These are phyloP conservation scores for Nylanderia fulva DNA, from an alignment of 1,140 invertebrate genomes.

Conservation along the genomic window DNA sequence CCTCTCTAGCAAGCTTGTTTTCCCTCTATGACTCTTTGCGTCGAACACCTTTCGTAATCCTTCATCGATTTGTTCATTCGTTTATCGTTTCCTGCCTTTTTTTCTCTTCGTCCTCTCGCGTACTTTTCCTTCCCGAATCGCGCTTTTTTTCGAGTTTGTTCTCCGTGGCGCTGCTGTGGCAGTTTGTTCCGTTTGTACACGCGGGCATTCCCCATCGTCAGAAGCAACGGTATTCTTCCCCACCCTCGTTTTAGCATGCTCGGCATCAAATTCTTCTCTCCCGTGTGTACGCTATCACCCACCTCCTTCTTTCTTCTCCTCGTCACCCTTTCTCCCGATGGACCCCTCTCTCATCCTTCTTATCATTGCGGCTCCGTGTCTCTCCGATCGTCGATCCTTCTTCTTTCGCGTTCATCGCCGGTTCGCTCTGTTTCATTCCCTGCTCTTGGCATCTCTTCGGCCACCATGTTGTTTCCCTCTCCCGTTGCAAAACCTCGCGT, in stretches of 20 bases:
- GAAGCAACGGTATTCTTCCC: constrained; percentile 83
- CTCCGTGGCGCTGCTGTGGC: constrained; percentile 46
- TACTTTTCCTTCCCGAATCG: constrained; percentile 20
- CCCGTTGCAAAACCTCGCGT: constrained; percentile 12
- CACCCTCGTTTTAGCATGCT: constrained; percentile 60
- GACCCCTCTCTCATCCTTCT: constrained; percentile 19
- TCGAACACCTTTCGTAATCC: constrained; percentile 39
- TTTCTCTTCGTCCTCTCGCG: constrained; percentile 52
- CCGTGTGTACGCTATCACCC: constrained; percentile 49
- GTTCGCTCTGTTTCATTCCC: constrained; percentile 33
- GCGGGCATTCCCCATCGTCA: constrained; percentile 83
- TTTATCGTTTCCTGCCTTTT: constrained; percentile 72
- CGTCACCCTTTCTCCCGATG: constrained; percentile 40
- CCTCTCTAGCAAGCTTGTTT: constrained; percentile 46
- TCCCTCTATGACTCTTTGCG: constrained; percentile 38
- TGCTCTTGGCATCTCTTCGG: not conserved
- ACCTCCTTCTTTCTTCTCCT: constrained; percentile 45
- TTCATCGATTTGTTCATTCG: constrained; percentile 52
- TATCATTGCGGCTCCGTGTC: not conserved
- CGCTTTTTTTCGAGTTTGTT: no score
- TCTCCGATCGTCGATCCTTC: constrained; percentile 25
- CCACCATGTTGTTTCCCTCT: not conserved
- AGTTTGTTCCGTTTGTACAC: constrained; percentile 69
- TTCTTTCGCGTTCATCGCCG: constrained; percentile 18
- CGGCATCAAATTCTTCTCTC: constrained; percentile 64